phyloP scores from a whole-genome alignment of 2,113 vertebrate genomes.

The Gasterosteus nipponicus region DNA sequence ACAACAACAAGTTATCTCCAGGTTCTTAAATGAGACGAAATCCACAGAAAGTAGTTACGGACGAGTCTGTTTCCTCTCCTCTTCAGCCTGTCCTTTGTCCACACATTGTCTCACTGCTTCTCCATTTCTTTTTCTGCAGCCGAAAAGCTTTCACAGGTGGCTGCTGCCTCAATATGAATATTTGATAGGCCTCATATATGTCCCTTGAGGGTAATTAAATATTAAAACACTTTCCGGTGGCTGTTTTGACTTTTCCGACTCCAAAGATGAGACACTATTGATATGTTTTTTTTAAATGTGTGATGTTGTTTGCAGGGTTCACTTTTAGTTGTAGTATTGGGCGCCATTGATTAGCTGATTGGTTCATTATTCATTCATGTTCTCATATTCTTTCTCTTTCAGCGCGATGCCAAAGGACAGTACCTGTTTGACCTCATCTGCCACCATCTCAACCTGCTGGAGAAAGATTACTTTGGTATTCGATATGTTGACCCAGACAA shows the following conservation, averaged over 20 bases:
- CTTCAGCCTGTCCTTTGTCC: conserved; percentile 1
- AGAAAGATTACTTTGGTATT: conserved; percentile 98
- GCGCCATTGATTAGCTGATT: conserved; percentile 20
- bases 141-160: conserved; percentile 69
- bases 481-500: conserved; percentile 97
- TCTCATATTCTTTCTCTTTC: conserved; percentile 64
- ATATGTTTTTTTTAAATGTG: background rate
- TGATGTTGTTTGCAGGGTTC: background rate
- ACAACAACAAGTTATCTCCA: background rate
- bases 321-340: background rate
- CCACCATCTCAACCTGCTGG: conserved; percentile 95
- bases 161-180: conserved; percentile 73
- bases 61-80: conserved; percentile 2
- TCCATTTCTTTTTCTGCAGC: conserved; percentile 42
- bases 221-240: conserved; percentile 75
- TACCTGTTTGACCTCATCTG: conserved; percentile 97
- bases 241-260: conserved; percentile 43
- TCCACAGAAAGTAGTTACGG: background rate
- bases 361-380: background rate
- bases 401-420: conserved; percentile 97
- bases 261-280: conserved; percentile 3
- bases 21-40: background rate
- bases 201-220: conserved; percentile 75
- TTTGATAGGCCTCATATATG: conserved; percentile 76
- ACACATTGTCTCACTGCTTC: conserved; percentile 40